Percentiles rank a stretch among this genome's conserved stretches.
phyloP scores from a whole-genome alignment of 2,888 invertebrate genomes.

The Aleiodes leptofemur region DNA sequence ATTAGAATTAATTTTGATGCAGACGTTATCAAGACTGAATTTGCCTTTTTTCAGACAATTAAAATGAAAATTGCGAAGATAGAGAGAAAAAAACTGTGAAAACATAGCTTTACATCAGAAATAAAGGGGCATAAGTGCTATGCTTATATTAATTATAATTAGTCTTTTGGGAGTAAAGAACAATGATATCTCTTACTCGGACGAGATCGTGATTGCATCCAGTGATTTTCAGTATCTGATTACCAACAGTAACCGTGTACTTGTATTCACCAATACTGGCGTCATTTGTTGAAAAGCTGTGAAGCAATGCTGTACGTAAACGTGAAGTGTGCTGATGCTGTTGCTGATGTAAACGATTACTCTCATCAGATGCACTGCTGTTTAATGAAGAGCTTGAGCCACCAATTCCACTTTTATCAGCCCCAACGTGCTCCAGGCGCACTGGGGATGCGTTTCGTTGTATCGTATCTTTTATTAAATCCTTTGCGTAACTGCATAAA shows the following conservation, averaged over 20 bases:
- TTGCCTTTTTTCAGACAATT: no score
- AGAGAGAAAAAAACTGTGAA: no score
- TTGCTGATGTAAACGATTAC: conserved; percentile 73
- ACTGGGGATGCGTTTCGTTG: conserved; percentile 95
- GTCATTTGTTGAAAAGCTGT: conserved; percentile 90
- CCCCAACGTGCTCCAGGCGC: conserved; percentile 80
- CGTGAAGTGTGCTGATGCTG: conserved; percentile 76
- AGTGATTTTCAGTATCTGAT: conserved; percentile 89
- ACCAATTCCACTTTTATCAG: conserved; percentile 77
- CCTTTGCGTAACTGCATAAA: conserved; percentile 87
- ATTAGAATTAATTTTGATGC: no score
- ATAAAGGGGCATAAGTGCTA: no score
- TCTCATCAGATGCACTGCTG: conserved; percentile 84
- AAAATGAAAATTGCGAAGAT: no score
- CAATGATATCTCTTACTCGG: conserved; percentile 77
- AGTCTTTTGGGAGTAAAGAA: no score
- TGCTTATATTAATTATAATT: no score
- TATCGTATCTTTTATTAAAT: conserved; percentile 96
- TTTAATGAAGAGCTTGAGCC: conserved; percentile 88
- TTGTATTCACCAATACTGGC: conserved; percentile 91
- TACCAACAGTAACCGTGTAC: conserved; percentile 90
- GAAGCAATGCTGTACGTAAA: conserved; percentile 81
- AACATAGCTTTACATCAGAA: no score
- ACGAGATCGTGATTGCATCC: conserved; percentile 91
- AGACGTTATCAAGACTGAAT: no score